phyloP scores from a whole-genome alignment of 2,113 vertebrate genomes.

The Parus major region DNA sequence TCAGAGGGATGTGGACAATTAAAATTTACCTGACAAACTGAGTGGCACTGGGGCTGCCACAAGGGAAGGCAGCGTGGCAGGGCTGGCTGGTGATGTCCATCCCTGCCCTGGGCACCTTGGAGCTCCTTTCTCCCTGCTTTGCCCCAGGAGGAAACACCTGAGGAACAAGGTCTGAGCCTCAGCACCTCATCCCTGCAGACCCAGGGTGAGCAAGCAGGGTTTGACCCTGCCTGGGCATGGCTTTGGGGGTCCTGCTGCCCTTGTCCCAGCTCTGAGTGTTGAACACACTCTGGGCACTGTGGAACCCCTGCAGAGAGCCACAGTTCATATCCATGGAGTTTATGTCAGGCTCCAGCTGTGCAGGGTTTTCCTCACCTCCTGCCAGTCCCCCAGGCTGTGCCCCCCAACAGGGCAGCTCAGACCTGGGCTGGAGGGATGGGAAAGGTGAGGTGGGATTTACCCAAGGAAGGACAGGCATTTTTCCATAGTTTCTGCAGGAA shows the following conservation, averaged over 20 bases:
- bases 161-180: not conserved
- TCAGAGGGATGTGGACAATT: constrained; percentile 24
- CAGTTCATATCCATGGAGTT: accelerated
- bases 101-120: not conserved
- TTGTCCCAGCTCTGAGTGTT: not conserved
- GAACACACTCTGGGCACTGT: not conserved
- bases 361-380: not conserved
- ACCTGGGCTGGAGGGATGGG: not conserved
- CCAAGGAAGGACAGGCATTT: not conserved
- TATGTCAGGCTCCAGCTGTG: accelerated
- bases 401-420: accelerated
- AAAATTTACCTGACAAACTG: not conserved
- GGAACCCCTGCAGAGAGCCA: not conserved
- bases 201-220: not conserved
- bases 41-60: not conserved
- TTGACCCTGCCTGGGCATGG: not conserved
- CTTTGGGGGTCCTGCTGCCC: not conserved
- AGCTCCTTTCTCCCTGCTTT: not conserved
- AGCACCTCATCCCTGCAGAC: not conserved
- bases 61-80: not conserved
- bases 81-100: not conserved
- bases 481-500: not conserved
- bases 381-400: accelerated
- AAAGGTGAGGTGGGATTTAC: not conserved
- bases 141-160: not conserved